phyloP scores from a whole-genome alignment of 2,797 vertebrate species.

The Zalophus californianus region DNA sequence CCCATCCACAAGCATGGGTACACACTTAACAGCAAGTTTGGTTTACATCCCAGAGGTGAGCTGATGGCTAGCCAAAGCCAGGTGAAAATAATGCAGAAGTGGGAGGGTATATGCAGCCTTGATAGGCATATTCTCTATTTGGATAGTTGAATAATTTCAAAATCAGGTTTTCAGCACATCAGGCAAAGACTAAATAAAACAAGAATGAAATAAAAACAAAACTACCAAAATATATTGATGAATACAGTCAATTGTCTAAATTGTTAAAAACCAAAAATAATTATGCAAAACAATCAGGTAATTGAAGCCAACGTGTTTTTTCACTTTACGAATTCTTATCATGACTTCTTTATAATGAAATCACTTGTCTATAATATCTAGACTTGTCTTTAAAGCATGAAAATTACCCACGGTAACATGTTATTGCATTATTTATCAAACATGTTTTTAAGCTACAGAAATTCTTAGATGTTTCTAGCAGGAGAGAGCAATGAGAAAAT shows the following conservation, averaged over 20 bases:
- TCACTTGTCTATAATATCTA: slow-evolving; percentile 33
- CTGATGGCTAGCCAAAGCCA: neutral
- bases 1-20: neutral
- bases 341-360: slow-evolving; percentile 59
- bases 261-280: slow-evolving; percentile 50
- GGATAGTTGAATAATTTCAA: slow-evolving; percentile 37
- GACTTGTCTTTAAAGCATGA: neutral
- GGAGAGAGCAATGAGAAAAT: slow-evolving; percentile 53
- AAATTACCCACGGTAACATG: neutral
- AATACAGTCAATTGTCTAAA: slow-evolving; percentile 21
- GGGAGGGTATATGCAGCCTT: neutral
- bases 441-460: slow-evolving; percentile 40
- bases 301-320: slow-evolving; percentile 27
- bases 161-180: neutral
- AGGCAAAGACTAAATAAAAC: slow-evolving; percentile 30
- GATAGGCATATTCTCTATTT: neutral
- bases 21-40: neutral
- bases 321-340: slow-evolving; percentile 22
- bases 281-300: slow-evolving; percentile 44
- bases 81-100: neutral
- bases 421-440: slow-evolving; percentile 49
- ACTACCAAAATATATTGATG: neutral
- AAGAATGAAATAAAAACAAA: slow-evolving; percentile 46
- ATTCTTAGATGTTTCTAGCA: slow-evolving; percentile 42
- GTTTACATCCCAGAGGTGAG: neutral